Percentiles rank a stretch among this genome's conserved stretches.
These are phyloP conservation scores for Heliothis virescens DNA, from an alignment of 1,140 invertebrate species.

Conservation along the genomic window DNA sequence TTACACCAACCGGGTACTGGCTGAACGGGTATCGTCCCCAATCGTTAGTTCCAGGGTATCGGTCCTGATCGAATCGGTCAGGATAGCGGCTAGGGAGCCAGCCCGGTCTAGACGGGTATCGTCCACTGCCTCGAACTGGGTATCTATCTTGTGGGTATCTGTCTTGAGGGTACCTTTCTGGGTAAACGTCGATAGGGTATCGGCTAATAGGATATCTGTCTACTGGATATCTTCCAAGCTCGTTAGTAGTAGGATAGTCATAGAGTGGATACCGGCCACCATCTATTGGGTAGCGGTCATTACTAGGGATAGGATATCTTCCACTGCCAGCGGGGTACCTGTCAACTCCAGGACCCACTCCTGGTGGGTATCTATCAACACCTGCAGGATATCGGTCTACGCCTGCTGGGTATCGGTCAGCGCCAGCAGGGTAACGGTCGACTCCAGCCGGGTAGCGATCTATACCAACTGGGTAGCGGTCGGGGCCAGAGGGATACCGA, in stretches of 20 bases:
- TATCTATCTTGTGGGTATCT: constrained; percentile 76
- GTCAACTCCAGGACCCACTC: constrained; percentile 48
- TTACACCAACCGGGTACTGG: constrained; percentile 79
- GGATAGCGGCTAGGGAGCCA: constrained; percentile 81
- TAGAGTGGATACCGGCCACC: constrained; percentile 55
- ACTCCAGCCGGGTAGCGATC: constrained; percentile 69
- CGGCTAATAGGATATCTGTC: constrained; percentile 83
- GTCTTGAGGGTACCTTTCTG: constrained; percentile 83
- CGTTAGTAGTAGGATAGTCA: constrained; percentile 67
- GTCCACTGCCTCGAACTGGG: constrained; percentile 70
- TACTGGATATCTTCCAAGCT: constrained; percentile 80
- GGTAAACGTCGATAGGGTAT: constrained; percentile 83
- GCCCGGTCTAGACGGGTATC: constrained; percentile 75
- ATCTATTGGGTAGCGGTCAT: constrained; percentile 72
- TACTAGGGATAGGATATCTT: constrained; percentile 57
- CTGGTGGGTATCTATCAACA: constrained; percentile 54
- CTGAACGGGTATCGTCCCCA: constrained; percentile 83
- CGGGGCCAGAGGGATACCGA: constrained; percentile 54
- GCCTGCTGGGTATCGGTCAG: constrained; percentile 56
- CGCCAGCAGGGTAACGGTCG: constrained; percentile 56
- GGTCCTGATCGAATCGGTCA: constrained; percentile 79
- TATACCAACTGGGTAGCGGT: constrained; percentile 71
- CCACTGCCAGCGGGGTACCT: constrained; percentile 53
- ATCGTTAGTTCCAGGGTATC: constrained; percentile 72
- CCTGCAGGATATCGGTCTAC: constrained; percentile 55